phyloP scores from a whole-genome alignment of 2,797 vertebrate species.

The Thaleichthys pacificus region DNA sequence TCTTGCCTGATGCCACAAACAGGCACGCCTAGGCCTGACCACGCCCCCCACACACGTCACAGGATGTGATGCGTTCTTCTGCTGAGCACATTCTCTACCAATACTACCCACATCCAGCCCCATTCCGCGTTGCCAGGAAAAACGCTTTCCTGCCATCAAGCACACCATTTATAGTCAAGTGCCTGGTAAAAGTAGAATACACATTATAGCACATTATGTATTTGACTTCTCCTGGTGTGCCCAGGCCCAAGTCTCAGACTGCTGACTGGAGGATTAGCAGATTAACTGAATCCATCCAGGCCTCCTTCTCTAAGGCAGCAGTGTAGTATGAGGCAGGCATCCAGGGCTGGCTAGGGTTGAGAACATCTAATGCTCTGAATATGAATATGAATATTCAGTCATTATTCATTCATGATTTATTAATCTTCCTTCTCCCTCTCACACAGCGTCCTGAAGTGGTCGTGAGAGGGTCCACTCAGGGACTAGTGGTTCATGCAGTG shows the following conservation, averaged over 20 bases:
- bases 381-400: too few species aligned
- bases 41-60: not conserved
- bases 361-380: not conserved
- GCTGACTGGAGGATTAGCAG: too few species aligned
- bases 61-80: not conserved
- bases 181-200: too few species aligned
- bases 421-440: not conserved
- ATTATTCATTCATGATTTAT: slow-evolving; percentile 8
- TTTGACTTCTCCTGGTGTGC: too few species aligned
- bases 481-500: not conserved
- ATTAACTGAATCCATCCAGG: not conserved
- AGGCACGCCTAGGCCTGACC: not conserved
- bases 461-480: not conserved
- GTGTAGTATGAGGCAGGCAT: not conserved
- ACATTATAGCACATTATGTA: too few species aligned
- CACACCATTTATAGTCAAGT: not conserved
- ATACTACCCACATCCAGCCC: not conserved
- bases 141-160: not conserved
- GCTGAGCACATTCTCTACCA: not conserved
- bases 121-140: not conserved
- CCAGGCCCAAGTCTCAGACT: too few species aligned
- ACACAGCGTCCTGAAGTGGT: not conserved
- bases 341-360: not conserved
- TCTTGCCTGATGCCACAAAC: not conserved
- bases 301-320: too few species aligned